Conservation (phyloP, 2,888 invertebrate species). For the Steinernema scapterisci region DNA sequence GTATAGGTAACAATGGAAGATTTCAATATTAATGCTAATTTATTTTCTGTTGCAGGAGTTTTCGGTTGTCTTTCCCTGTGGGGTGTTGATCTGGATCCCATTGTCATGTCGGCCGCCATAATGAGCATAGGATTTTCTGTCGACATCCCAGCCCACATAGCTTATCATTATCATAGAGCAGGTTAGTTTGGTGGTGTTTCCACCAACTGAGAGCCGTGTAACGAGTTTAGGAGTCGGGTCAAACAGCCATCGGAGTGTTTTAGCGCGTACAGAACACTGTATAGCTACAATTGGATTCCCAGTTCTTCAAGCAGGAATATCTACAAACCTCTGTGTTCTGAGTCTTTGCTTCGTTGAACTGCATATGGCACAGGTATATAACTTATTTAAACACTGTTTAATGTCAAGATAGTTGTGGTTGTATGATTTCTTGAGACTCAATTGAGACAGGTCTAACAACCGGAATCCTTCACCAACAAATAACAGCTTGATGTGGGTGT, state of each 20-base stretch:
- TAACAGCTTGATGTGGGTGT: too few relatives aligned
- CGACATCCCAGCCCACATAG: conserved; percentile 66
- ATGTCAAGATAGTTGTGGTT: too few relatives aligned
- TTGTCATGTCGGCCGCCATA: conserved; percentile 62
- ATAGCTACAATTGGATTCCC: conserved; percentile 64
- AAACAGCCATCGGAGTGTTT: neutral
- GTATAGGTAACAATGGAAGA: conserved; percentile 49
- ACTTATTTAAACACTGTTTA: too few relatives aligned
- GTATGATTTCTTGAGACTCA: too few relatives aligned
- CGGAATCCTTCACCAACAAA: too few relatives aligned
- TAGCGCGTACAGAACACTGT: conserved; percentile 45
- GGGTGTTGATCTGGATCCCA: conserved; percentile 65
- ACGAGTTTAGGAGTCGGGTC: neutral
- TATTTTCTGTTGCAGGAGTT: conserved; percentile 55
- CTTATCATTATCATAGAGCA: conserved; percentile 64
- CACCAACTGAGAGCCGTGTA: too few relatives aligned
- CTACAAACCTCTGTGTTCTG: conserved; percentile 62
- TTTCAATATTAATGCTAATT: neutral
- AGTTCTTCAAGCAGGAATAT: conserved; percentile 60
- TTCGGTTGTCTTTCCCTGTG: conserved; percentile 65
- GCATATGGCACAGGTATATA: conserved; percentile 62
- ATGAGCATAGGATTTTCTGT: conserved; percentile 66
- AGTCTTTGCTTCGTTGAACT: conserved; percentile 61
- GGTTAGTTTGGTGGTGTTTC: conserved; percentile 34
- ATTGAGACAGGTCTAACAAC: too few relatives aligned